Conservation (phyloP, 1,140 invertebrate species). For the Drosophila orena region DNA sequence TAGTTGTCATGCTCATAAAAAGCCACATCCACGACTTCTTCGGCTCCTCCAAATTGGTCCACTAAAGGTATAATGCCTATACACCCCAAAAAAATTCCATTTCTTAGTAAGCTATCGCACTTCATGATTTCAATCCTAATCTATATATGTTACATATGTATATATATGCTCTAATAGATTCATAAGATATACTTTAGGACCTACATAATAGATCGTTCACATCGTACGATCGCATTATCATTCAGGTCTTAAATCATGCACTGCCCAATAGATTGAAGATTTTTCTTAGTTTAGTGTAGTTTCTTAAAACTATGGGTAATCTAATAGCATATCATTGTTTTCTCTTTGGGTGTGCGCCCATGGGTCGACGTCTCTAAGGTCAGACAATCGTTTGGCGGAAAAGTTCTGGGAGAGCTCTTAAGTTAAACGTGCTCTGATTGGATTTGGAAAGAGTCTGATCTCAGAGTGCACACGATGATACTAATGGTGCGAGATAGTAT, state of each 20-base stretch:
- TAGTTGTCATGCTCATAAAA: slow-evolving; percentile 7
- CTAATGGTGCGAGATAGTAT: slow-evolving; percentile 33
- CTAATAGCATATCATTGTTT: too few species aligned
- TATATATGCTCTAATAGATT: too few species aligned
- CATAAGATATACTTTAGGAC: too few species aligned
- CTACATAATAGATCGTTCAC: too few species aligned
- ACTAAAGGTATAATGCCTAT: neutral
- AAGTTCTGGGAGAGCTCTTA: slow-evolving; percentile 34
- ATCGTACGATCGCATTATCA: too few species aligned
- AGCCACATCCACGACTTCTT: neutral
- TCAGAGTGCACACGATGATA: neutral
- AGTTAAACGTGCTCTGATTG: slow-evolving; percentile 45
- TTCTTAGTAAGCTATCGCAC: too few species aligned
- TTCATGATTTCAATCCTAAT: too few species aligned
- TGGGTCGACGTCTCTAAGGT: slow-evolving; percentile 46
- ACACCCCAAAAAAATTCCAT: slow-evolving; percentile 3
- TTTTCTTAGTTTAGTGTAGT: neutral
- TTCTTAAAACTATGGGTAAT: too few species aligned
- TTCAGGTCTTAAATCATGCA: neutral
- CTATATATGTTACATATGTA: too few species aligned
- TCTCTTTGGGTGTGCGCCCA: too few species aligned
- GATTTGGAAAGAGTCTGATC: slow-evolving; percentile 31
- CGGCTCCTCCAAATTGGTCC: slow-evolving; percentile 1
- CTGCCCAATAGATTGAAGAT: neutral
- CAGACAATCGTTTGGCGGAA: slow-evolving; percentile 47